Base-by-base conservation (phyloP, 2,797 vertebrate species). In the Sebastes reedi region DNA sequence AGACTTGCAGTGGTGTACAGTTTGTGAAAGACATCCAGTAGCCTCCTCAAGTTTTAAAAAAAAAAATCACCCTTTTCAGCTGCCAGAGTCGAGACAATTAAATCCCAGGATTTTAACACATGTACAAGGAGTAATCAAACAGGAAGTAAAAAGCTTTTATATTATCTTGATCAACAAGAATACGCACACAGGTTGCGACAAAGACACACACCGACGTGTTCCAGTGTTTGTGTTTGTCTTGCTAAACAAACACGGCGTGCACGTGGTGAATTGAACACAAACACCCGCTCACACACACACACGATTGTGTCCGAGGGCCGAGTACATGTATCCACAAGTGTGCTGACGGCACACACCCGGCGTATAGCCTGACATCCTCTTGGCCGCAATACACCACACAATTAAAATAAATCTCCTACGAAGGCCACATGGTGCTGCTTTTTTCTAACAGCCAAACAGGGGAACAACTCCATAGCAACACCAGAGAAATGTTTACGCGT, bases 381-480 rank as follows among this genome's bases (percentile, higher is more conserved):
- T 60, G 84, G 82, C 83, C 88, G 83, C 84, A 90, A 93, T 88
- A 81, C 87, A 80, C 84, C 76, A 61, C 85, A 89, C 91, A 90
- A 93, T 93, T 91, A 91, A 89, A 93, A 93, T 88, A 90, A 93
- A 92, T 90, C 87, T 91, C 69, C 72, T 83, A 72, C 32, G 18
- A 91, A 90, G 89, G 86, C 89, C 87, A 89, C 87, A 84, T 65
- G 67, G 79, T 70, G 80, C 81, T 83, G 81, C 83, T 81, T 90
- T 75, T 46, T 88, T 90, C 77, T 89, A 79, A 77, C 79, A 82
- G 70, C 69, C 77, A 84, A 92, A 90, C 87, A 87, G 72, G 79
- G 78, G 83, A 92, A 84, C 73, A 74, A 87, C 90, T 91, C 89
- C 91, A 91, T 92, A 85, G 90, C 88, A 93, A 92, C 90, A 84